Conservation (phyloP, 1,140 invertebrate species). For the Philopotamus ludificatus region DNA sequence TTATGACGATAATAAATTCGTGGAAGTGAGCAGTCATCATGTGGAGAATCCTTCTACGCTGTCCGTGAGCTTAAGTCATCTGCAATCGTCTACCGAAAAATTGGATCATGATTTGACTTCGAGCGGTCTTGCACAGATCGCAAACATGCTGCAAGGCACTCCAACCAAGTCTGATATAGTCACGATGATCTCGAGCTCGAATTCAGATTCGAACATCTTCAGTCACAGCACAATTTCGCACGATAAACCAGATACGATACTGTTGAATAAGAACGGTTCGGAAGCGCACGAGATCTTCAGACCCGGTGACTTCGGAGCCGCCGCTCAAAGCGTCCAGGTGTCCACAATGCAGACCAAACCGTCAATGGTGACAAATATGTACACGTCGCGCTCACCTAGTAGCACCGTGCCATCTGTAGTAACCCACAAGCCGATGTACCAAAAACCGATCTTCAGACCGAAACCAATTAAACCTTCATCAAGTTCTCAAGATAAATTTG, state of each 20-base stretch:
- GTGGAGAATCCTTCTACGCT: constrained; percentile 34
- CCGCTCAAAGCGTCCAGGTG: constrained; percentile 47
- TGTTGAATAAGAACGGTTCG: constrained; percentile 64
- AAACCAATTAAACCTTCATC: constrained; percentile 47
- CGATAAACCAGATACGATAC: constrained; percentile 62
- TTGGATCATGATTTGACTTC: constrained; percentile 40
- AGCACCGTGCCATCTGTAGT: constrained; percentile 47
- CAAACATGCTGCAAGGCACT: constrained; percentile 50
- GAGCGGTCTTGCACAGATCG: constrained; percentile 54
- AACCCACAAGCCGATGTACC: constrained; percentile 47
- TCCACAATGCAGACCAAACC: constrained; percentile 55
- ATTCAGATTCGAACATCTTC: constrained; percentile 41
- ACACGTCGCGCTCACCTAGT: constrained; percentile 43
- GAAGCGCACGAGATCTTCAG: constrained; percentile 58
- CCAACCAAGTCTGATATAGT: not conserved
- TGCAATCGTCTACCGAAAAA: constrained; percentile 29
- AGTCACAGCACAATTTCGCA: constrained; percentile 59
- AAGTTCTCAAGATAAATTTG: constrained; percentile 41
- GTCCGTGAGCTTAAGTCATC: constrained; percentile 21
- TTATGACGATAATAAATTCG: constrained; percentile 11
- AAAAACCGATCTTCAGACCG: constrained; percentile 52
- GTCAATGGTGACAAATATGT: constrained; percentile 42
- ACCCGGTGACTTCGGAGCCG: constrained; percentile 58
- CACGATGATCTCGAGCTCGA: not conserved
- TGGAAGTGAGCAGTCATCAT: constrained; percentile 16